Conservation (phyloP, 2,797 vertebrate genomes). For the Halcyon smyrnensis region DNA sequence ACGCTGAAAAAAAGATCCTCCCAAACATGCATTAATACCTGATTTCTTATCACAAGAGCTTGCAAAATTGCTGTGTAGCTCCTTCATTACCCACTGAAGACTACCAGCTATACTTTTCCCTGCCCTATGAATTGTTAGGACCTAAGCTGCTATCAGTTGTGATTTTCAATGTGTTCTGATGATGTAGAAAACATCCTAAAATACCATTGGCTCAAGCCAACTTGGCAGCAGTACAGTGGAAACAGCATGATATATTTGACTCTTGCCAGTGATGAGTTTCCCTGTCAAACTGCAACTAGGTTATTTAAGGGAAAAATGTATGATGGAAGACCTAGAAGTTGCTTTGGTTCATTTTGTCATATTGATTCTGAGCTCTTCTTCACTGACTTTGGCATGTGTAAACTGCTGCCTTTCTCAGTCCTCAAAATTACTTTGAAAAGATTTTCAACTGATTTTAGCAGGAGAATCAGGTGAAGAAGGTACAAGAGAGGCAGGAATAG, state of each 20-base stretch:
- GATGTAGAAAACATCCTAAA: conserved; percentile 24
- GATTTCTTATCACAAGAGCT: not conserved
- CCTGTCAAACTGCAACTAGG: not conserved
- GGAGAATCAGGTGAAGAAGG: not conserved
- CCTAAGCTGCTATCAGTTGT: not conserved
- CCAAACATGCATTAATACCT: not conserved
- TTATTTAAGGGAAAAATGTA: not conserved
- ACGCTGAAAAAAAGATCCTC: not conserved
- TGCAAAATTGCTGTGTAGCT: not conserved
- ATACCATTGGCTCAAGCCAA: not conserved
- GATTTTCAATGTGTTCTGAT: not conserved
- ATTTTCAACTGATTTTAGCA: not conserved
- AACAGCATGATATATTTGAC: conserved; percentile 22
- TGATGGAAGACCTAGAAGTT: not conserved
- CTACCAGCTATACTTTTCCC: not conserved
- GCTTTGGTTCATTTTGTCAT: not conserved
- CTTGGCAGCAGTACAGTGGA: conserved; percentile 35
- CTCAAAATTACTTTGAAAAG: not conserved
- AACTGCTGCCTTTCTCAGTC: not conserved
- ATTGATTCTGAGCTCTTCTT: not conserved
- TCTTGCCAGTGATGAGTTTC: not conserved
- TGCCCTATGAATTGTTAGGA: not conserved
- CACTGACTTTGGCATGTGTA: not conserved
- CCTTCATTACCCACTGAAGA: not conserved
- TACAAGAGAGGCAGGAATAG: not conserved